Evolutionary conservation across 2,888 invertebrate species (phyloP), one percentile per base, ranked within the genome.

Genomic region (Hylaea fasciaria): DNA sequence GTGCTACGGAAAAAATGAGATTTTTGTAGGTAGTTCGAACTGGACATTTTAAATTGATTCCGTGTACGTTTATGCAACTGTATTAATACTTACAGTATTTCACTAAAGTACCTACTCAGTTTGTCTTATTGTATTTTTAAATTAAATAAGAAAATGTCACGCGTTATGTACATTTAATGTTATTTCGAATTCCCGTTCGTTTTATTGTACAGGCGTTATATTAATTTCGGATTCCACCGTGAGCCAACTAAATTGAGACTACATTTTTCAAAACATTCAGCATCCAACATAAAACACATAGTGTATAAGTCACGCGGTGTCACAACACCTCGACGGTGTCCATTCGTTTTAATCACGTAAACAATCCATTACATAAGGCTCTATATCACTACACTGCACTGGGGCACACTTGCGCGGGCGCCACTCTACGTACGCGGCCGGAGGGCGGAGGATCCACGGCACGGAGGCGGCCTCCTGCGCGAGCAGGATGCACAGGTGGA

Each of bases 391-490:
- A 50, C 44, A 57, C 44, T 50, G 45, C 72, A 72, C 75, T 74
- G 78, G 74, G 72, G 73, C 72, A 68, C 60, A 62, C 67, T 55
- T 17, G 37, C 61, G 58, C 59, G 47, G 51, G 39, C 59, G 55
- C 57, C 58, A 66, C 78, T 74, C 78, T 83, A 88, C 87, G 87
- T 86, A 87, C 87, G 81, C 78, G 68, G 53, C 68, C 74, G 71
- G 62, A 70, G 81, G 72, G 61, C 88, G 82, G 65, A 89, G 85
- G 69, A 86, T 83, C 87, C 85, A 85, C 35, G 87, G 85, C 64
- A 88, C 85, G 71, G 76, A 77, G 78, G 71, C 73, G 65, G 71
- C 77, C 81, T 90, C 89, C 78, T 86, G 85, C 37, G 79, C 81
- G 73, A 85, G 65, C 77, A 82, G 69, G 75, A 90, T 73, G 72